These are phyloP conservation scores for Condylura cristata DNA, from an alignment of 2,113 vertebrate species.

Conservation along the genomic window DNA sequence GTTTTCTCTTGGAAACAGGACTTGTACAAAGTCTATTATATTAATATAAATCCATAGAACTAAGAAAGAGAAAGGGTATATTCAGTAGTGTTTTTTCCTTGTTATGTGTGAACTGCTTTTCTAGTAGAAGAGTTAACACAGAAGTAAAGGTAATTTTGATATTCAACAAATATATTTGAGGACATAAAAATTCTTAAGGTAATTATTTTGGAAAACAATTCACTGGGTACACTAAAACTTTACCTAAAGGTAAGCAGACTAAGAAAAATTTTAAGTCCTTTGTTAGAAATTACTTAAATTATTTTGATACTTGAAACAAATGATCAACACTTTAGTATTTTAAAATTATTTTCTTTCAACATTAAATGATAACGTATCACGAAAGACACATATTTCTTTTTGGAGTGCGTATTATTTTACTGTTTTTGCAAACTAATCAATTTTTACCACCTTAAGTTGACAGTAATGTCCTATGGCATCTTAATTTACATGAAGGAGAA, in stretches of 20 bases:
- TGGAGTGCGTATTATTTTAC: not conserved
- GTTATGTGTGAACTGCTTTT: not conserved
- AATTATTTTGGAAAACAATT: slow-evolving; percentile 1
- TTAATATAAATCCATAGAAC: not conserved
- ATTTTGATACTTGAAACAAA: slow-evolving; percentile 2
- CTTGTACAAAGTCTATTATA: not conserved
- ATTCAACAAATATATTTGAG: not conserved
- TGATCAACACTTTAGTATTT: not conserved
- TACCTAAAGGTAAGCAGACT: not conserved
- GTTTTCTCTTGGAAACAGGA: not conserved
- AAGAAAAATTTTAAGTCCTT: not conserved
- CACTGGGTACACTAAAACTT: not conserved
- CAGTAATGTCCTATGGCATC: not conserved
- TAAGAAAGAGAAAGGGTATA: not conserved
- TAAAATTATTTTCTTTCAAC: not conserved
- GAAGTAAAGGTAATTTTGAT: not conserved
- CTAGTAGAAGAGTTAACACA: not conserved
- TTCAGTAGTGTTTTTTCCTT: not conserved
- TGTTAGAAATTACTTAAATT: slow-evolving; percentile 25
- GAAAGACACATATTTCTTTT: not conserved
- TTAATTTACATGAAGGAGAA: not conserved
- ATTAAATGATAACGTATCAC: not conserved
- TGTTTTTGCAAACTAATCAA: not conserved
- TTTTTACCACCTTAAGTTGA: not conserved
- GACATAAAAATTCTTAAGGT: not conserved